Base-by-base conservation (phyloP, 2,113 vertebrate species). In the Tyrannus savana region DNA sequence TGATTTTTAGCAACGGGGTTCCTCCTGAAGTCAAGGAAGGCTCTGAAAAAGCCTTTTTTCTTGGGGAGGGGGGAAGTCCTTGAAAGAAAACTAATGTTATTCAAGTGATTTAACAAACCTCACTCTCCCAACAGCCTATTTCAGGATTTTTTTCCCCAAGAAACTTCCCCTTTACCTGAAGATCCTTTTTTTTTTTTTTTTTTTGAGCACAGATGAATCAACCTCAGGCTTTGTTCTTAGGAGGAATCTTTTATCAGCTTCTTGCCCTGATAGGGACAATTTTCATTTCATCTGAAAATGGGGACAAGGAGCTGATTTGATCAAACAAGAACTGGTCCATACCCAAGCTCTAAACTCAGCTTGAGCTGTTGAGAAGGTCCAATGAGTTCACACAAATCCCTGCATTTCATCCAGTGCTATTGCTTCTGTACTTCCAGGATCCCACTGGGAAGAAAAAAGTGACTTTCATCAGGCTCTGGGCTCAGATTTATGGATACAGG, bases 31-130 rank as follows among this genome's bases (percentile, higher is more conserved):
- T 41, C 52, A 63, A 63, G 28, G 19, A 62, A 71, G 37, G 22
- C 12, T 35, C 35, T 39, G 14, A 33, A 74, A 64, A 28, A 44
- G 5, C 3, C 31, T 33, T 3, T 10, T 56, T 71, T 5, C 47
- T 64, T 6, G 3, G 12, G 1, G 1, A 8, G 1, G 1, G 11
- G 9, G 12, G 4, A 0, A 9, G 4, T 64, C 33, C 49, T 67
- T 77, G 35, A 60, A 46, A 72, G 44, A 83, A 67, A 60, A 59
- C 21, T 22, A 62, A 7, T 5, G 17, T 19, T 52, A 19, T 56
- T 50, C 41, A 23, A 46, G 60, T 5, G 37, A 62, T 39, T 66
- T 30, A 64, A 72, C 27, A 82, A 81, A 14, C 16, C 68, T 63
- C 58, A 39, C 24, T 75, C 67, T 80, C 58, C 63, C 46, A 17